Evolutionary conservation across 2,888 invertebrate genomes (phyloP).

Genomic region (Gymnosoma rotundatum): DNA sequence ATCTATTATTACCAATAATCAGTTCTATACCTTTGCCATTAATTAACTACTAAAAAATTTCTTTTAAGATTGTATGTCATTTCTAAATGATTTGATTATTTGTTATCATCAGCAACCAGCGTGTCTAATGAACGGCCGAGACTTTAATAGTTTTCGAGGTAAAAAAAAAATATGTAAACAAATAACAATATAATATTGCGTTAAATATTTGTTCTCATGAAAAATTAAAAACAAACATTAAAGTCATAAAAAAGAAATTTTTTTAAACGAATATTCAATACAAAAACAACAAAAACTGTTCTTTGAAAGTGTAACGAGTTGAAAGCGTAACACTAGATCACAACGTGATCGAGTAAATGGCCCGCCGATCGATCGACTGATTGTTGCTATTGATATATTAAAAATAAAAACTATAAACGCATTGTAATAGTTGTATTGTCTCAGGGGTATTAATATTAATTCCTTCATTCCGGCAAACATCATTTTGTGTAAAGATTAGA

Average conservation of each 20-base stretch:
- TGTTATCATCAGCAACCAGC: conserved; percentile 32
- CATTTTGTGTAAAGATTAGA: conserved; percentile 31
- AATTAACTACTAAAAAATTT: conserved; percentile 13
- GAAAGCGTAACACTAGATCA: conserved; percentile 54
- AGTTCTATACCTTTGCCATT: conserved; percentile 11
- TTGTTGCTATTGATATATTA: background rate
- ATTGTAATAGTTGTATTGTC: background rate
- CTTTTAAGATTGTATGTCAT: background rate
- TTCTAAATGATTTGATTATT: conserved; percentile 23
- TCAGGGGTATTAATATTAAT: conserved; percentile 13
- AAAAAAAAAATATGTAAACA: conserved; percentile 6
- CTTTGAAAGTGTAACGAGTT: conserved; percentile 49
- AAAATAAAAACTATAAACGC: background rate
- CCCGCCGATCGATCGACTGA: background rate
- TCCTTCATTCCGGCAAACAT: background rate
- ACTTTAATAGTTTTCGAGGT: conserved; percentile 51
- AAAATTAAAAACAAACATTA: conserved; percentile 49
- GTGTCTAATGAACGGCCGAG: conserved; percentile 36
- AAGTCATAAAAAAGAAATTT: conserved; percentile 46
- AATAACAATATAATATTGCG: conserved; percentile 8
- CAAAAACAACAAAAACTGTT: conserved; percentile 14
- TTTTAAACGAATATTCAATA: conserved; percentile 4
- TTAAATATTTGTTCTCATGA: conserved; percentile 6
- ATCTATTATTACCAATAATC: conserved; percentile 12
- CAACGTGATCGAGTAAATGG: conserved; percentile 60